These are phyloP conservation scores for Drosophila pectinifera DNA, from an alignment of 1,140 invertebrate genomes.

Conservation along the genomic window DNA sequence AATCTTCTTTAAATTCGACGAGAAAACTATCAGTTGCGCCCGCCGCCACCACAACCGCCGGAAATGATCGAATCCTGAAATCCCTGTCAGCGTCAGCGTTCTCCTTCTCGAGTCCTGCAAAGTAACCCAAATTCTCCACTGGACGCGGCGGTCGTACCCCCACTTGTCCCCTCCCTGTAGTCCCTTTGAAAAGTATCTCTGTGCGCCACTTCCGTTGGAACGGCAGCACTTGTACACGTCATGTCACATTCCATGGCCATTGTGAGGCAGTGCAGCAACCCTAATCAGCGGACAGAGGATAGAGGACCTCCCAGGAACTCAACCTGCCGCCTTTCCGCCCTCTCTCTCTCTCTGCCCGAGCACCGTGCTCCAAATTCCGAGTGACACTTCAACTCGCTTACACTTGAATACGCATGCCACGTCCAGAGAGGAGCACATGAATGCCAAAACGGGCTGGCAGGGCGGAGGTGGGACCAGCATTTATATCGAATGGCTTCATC, in stretches of 20 bases:
- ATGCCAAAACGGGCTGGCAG: constrained; percentile 53
- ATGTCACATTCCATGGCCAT: constrained; percentile 69
- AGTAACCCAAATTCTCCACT: constrained; percentile 74
- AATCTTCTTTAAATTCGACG: neutral
- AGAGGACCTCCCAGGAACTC: constrained; percentile 2
- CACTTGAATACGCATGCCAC: constrained; percentile 78
- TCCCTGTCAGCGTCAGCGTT: constrained; percentile 32
- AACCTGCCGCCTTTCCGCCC: too few relatives aligned
- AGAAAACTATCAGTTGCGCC: neutral
- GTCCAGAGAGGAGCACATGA: constrained; percentile 68
- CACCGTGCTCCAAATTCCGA: constrained; percentile 71
- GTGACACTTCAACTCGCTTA: constrained; percentile 79
- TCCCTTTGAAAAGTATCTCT: constrained; percentile 43
- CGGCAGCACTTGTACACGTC: constrained; percentile 75
- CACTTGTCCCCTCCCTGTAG: neutral
- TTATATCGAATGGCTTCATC: constrained; percentile 80
- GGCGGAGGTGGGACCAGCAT: constrained; percentile 47
- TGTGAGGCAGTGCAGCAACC: constrained; percentile 63
- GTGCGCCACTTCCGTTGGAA: constrained; percentile 30
- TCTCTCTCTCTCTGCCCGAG: too few relatives aligned
- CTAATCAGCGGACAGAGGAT: constrained; percentile 71
- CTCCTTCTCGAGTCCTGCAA: constrained; percentile 7
- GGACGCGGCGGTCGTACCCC: constrained; percentile 13
- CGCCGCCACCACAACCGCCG: neutral
- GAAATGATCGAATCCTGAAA: constrained; percentile 22